Evolutionary conservation across 2,797 vertebrate genomes (phyloP), one percentile per base, ranked within the genome.

Genomic region (Pelobates cultripes): DNA sequence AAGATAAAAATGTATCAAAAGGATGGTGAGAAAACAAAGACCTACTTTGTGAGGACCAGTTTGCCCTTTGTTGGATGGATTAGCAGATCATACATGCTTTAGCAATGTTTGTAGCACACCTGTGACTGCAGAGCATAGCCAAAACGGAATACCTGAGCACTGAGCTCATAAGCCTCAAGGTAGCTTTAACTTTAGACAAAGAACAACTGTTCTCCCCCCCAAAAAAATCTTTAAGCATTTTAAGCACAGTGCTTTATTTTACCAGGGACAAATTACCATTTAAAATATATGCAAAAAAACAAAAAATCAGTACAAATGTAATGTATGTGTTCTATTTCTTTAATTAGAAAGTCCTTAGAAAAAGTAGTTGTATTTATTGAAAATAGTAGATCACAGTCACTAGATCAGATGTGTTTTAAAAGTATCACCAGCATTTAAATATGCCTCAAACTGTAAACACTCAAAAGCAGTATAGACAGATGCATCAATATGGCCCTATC

Each of bases 81-180:
- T 28, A 70, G 10, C 41, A 42, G 45, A 15, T 14, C 68, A 57
- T 44, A 82, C 70, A 78, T 61, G 76, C 42, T 78, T 78, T 70
- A 63, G 67, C 61, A 69, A 64, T 12, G 44, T 63, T 71, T 70
- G 70, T 64, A 71, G 14, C 76, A 75, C 82, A 83, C 82, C 82
- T 83, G 82, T 71, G 77, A 47, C 71, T 74, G 68, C 64, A 15
- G 47, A 69, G 43, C 45, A 57, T 28, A 43, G n/a, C 51, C 79
- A 41, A 60, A 69, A 74, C 61, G 43, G 44, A 78, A 83, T 83
- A 83, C 82, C 77, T 83, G 66, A 75, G 77, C 77, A 17, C 43
- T 83, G 82, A 83, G 82, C 77, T 83, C 82, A 83, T 43, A 51
- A 51, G 72, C 82, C 82, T 75, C 47, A 9, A 83, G 82, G 77